Evolutionary conservation across 92 coral and sea anemone species (phyloP).

Genomic region (Desmophyllum pertusum): DNA sequence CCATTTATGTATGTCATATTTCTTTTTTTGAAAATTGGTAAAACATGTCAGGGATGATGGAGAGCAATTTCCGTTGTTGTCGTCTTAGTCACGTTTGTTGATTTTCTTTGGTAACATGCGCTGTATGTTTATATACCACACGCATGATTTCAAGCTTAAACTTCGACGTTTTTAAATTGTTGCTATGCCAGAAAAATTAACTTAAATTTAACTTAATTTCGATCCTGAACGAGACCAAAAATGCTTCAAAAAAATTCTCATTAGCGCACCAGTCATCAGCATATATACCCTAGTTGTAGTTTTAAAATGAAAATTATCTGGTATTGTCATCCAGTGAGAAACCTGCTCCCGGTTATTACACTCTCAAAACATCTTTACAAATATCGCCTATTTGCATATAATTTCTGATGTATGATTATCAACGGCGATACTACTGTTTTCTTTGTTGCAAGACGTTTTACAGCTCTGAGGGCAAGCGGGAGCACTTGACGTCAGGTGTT

Average conservation of each 20-base stretch:
- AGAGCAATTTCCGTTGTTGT: conserved; percentile 11
- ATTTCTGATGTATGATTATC: not conserved
- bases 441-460: not conserved
- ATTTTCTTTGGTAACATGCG: not conserved
- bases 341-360: not conserved
- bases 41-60: conserved; percentile 9
- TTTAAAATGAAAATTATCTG: no score
- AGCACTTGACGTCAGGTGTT: no score
- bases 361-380: not conserved
- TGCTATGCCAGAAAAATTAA: not conserved
- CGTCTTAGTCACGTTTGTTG: not conserved
- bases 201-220: no score
- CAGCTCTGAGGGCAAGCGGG: not conserved
- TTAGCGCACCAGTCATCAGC: not conserved
- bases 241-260: no score
- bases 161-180: not conserved
- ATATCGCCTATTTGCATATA: conserved; percentile 1
- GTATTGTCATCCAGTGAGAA: not conserved
- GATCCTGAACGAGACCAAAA: no score
- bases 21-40: not conserved
- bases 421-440: conserved; percentile 2
- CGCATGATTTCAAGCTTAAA: no score
- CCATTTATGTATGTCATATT: not conserved
- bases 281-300: not conserved
- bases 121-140: no score